phyloP scores from a whole-genome alignment of 1,140 invertebrate species.

The Drosophila ogumai region DNA sequence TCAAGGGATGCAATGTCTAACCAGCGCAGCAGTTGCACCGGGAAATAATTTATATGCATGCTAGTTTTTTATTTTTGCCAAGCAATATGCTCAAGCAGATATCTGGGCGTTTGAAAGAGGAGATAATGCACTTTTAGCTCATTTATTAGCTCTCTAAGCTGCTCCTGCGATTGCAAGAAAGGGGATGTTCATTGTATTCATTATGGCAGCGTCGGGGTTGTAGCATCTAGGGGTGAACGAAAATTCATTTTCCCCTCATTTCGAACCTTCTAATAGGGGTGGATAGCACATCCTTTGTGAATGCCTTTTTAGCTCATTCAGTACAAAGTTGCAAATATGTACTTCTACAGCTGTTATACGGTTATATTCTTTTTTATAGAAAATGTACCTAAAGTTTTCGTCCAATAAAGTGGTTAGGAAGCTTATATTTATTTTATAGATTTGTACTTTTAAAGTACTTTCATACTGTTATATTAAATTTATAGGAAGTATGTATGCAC shows the following conservation, averaged over 20 bases:
- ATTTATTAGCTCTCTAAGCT: slow-evolving; percentile 25
- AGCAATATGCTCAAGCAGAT: slow-evolving; percentile 5
- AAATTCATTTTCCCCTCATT: not conserved
- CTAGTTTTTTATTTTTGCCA: slow-evolving; percentile 19
- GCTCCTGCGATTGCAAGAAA: not conserved
- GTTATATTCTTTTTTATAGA: no score
- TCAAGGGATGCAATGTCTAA: slow-evolving; percentile 61
- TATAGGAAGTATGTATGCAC: not conserved
- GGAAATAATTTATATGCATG: slow-evolving; percentile 78
- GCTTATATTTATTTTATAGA: not conserved
- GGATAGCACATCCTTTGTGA: not conserved
- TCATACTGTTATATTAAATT: not conserved
- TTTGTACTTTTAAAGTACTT: not conserved
- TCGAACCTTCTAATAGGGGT: not conserved
- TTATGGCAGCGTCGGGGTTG: not conserved
- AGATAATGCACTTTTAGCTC: slow-evolving; percentile 14
- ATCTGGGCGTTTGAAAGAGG: slow-evolving; percentile 10
- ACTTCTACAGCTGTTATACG: not conserved
- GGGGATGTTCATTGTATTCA: slow-evolving; percentile 5
- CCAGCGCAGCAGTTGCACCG: slow-evolving; percentile 43
- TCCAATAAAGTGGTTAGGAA: not conserved
- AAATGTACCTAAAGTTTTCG: not conserved
- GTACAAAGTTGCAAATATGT: not conserved
- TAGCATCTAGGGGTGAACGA: not conserved
- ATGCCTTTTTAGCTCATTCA: not conserved